Conservation (phyloP, 1,140 invertebrate genomes). For the Odontomachus brunneus region DNA sequence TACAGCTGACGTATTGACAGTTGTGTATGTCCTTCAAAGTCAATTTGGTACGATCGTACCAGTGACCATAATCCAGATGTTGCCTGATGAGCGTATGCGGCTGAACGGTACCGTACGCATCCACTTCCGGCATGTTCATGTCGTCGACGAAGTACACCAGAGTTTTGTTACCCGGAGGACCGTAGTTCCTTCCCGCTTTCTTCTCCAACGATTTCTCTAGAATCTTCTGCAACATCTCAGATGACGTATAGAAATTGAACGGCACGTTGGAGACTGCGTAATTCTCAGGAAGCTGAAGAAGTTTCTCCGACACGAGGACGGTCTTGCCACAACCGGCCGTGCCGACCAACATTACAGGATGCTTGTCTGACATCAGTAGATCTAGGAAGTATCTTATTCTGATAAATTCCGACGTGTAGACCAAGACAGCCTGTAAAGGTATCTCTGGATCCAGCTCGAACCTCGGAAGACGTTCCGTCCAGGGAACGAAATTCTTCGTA, state of each 20-base stretch:
- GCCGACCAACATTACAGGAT: constrained; percentile 97
- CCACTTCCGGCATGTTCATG: constrained; percentile 99
- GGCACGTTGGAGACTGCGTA: constrained; percentile 96
- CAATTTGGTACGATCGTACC: constrained; percentile 97
- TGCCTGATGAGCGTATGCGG: constrained; percentile 98
- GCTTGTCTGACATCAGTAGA: constrained; percentile 93
- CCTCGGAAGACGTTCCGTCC: constrained; percentile 94
- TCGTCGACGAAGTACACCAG: constrained; percentile 99
- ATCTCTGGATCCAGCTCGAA: constrained; percentile 97
- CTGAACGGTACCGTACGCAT: constrained; percentile 97
- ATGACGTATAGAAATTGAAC: constrained; percentile 98
- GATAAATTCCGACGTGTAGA: constrained; percentile 97
- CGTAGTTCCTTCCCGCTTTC: constrained; percentile 98
- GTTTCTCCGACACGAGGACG: constrained; percentile 94
- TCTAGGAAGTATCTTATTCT: constrained; percentile 96
- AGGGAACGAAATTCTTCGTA: constrained; percentile 94
- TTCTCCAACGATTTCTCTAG: constrained; percentile 98
- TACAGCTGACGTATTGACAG: constrained; percentile 98
- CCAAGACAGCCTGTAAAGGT: constrained; percentile 95
- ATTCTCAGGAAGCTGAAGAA: constrained; percentile 92
- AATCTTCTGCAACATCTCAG: constrained; percentile 98
- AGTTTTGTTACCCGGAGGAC: constrained; percentile 96
- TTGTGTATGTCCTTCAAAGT: constrained; percentile 98
- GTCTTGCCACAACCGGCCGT: constrained; percentile 96
- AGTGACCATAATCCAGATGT: constrained; percentile 97